Conservation (phyloP, 2,797 vertebrate genomes). For the Lutjanus argentimaculatus region DNA sequence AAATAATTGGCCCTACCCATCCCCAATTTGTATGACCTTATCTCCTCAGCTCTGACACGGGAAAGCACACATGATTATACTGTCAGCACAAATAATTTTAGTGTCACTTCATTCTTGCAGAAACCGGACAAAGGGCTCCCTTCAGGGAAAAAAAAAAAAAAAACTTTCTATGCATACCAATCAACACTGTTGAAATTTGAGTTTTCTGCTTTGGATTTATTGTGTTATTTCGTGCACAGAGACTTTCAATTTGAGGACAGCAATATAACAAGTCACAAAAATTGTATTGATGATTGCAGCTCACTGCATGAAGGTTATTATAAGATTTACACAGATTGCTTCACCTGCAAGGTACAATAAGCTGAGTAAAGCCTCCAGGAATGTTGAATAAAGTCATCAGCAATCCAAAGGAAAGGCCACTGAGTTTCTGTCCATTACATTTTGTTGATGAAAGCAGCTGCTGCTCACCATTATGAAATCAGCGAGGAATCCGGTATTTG, state of each 20-base stretch:
- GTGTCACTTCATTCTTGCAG: constrained; percentile 33
- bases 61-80: constrained; percentile 38
- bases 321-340: not conserved
- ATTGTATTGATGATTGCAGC: not conserved
- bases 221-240: not conserved
- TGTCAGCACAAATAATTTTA: constrained; percentile 44
- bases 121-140: constrained; percentile 2
- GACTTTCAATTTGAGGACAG: not conserved
- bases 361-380: not conserved
- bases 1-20: constrained; percentile 43
- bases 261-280: constrained; percentile 3
- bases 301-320: not conserved
- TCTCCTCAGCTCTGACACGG: constrained; percentile 22
- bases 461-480: constrained; percentile 4
- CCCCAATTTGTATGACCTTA: constrained; percentile 42
- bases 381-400: constrained; percentile 3
- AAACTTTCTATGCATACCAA: not conserved
- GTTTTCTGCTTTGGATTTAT: not conserved
- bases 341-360: not conserved
- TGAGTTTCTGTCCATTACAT: not conserved
- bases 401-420: not conserved
- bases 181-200: not conserved
- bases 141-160: not conserved
- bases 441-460: constrained; percentile 23
- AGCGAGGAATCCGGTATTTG: not conserved